These are phyloP conservation scores for Paraplagusia blochii DNA, from an alignment of 2,113 vertebrate genomes.

Conservation along the genomic window DNA sequence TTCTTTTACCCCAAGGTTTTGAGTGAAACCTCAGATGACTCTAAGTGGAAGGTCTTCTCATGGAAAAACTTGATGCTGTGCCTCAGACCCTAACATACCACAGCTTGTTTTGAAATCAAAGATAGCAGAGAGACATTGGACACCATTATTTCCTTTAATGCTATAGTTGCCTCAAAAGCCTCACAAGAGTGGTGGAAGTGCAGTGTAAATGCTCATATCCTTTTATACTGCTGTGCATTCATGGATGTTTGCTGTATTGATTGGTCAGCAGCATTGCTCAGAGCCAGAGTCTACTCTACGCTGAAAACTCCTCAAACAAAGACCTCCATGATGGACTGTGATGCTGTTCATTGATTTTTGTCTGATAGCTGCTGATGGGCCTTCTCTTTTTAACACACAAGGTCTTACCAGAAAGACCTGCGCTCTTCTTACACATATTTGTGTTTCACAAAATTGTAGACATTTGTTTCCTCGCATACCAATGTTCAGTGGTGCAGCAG, in stretches of 20 bases:
- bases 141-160: too few species aligned
- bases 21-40: too few species aligned
- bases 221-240: constrained; percentile 15
- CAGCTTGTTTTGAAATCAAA: too few species aligned
- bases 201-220: neutral
- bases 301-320: constrained; percentile 17
- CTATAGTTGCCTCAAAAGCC: too few species aligned
- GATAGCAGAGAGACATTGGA: too few species aligned
- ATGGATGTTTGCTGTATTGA: constrained; percentile 37
- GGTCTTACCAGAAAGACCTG: neutral
- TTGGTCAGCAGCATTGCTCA: constrained; percentile 12
- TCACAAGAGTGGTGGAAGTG: too few species aligned
- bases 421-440: neutral
- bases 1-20: too few species aligned
- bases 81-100: too few species aligned
- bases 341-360: constrained; percentile 31
- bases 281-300: constrained; percentile 7
- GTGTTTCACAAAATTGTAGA: neutral
- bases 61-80: too few species aligned
- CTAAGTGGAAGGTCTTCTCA: too few species aligned
- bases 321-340: neutral
- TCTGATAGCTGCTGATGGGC: constrained; percentile 11
- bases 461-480: neutral
- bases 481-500: neutral
- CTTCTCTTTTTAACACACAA: constrained; percentile 1